Evolutionary conservation across 1,140 invertebrate genomes (phyloP), one percentile per base, ranked within the genome.

Genomic region (Heliconius hewitsoni): DNA sequence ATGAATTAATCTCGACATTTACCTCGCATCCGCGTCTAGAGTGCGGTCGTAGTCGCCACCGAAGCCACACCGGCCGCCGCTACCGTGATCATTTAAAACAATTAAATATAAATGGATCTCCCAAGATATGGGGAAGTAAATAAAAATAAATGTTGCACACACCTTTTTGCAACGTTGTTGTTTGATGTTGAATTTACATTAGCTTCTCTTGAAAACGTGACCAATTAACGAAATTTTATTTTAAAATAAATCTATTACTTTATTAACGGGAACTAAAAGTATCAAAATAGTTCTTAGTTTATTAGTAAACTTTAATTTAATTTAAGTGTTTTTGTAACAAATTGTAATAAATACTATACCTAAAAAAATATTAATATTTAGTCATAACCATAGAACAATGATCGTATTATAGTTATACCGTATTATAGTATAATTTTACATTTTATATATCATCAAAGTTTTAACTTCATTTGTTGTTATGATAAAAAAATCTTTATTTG

Each of bases 1-100:
- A 13, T 18, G n/a, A 46, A 66, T 18, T 11, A 75, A 60, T 75
- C 74, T 75, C 66, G 74, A 75, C 74, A 75, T 75, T 75, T 55
- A 75, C 11, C 19, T 23, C 50, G 34, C 39, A 75, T 75, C 74
- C 74, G 74, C 39, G 55, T 75, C 37, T 39, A 34, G n/a, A 75
- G 55, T 74, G 74, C 57, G 66, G 9, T 30, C 52, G 74, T 16
- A 60, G 16, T 3, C 42, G 42, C 42, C 42, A 42, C 9, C 11
- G 42, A 0, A 11, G 23, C 13, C 42, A 13, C 42, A 13, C 42
- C 42, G 42, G 42, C 42, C 42, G 42, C 8, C 27, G 13, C 30
- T n/a, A 55, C n/a, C n/a, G 60, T 13, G 3, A 66, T 66, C 11
- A 66, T 66, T 16, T 30, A 66, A 66, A 30, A 30, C 27, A 66